Percentiles rank a stretch among this genome's conserved stretches.
Evolutionary conservation across 1,140 invertebrate genomes (phyloP).

Genomic region (Oedothorax gibbosus): DNA sequence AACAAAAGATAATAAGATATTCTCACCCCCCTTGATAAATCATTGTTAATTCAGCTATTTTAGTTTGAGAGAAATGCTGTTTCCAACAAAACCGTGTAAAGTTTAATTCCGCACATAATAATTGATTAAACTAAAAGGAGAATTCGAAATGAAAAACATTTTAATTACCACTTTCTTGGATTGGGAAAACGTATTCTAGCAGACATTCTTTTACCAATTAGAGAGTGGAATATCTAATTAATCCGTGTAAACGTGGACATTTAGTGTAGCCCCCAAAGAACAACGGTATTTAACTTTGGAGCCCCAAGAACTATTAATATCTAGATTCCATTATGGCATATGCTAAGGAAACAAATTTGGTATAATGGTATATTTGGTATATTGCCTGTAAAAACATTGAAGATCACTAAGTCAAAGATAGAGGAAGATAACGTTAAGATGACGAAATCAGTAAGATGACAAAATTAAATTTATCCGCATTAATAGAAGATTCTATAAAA

Average conservation of each 20-base stretch:
- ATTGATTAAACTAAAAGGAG: neutral
- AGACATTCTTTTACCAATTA: conserved; percentile 17
- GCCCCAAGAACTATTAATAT: no score
- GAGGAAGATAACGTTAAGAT: no score
- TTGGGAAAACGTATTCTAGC: neutral
- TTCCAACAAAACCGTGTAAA: neutral
- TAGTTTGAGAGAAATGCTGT: neutral
- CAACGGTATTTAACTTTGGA: no score
- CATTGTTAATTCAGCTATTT: neutral
- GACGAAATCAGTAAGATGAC: no score
- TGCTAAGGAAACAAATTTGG: no score
- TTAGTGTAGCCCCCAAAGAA: no score
- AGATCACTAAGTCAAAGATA: no score
- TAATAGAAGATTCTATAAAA: no score
- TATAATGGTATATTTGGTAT: no score
- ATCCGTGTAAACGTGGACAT: neutral
- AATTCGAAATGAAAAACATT: conserved; percentile 5
- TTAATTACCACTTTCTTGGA: conserved; percentile 7
- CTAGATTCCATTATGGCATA: no score
- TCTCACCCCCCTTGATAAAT: neutral
- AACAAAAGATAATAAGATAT: neutral
- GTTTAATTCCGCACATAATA: neutral
- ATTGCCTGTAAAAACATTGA: no score
- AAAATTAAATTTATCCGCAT: no score
- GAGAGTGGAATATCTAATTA: neutral